phyloP scores from a whole-genome alignment of 2,113 vertebrate genomes.

The Gambusia holbrooki region DNA sequence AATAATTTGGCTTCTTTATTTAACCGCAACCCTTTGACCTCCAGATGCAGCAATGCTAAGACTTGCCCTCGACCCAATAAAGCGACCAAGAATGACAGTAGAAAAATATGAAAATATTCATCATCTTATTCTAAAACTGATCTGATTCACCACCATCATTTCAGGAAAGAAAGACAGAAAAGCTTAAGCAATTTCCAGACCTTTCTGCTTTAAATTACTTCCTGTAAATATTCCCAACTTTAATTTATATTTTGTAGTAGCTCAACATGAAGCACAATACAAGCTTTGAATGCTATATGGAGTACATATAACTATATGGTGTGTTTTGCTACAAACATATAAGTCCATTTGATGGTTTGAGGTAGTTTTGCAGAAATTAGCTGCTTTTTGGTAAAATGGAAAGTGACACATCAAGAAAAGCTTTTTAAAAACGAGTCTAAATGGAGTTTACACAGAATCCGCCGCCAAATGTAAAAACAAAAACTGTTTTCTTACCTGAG shows the following conservation, averaged over 20 bases:
- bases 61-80: not conserved
- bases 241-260: no score
- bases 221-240: no score
- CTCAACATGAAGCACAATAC: no score
- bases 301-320: no score
- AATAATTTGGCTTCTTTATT: not conserved
- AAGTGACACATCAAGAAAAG: not conserved
- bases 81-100: not conserved
- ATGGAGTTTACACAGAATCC: not conserved
- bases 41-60: no score
- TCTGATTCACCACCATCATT: not conserved
- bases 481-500: slow-evolving; percentile 51
- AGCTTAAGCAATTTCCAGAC: not conserved
- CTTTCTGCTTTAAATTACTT: no score
- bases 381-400: not conserved
- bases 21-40: slow-evolving; percentile 1
- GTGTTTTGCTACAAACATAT: no score
- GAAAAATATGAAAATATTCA: not conserved
- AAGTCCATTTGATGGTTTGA: not conserved
- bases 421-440: not conserved
- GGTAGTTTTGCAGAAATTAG: not conserved
- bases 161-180: not conserved
- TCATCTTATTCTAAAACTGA: not conserved
- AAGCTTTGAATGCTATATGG: no score
- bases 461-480: not conserved